These are phyloP conservation scores for Paratrypauchen microcephalus DNA, from an alignment of 2,797 vertebrate genomes.

Conservation along the genomic window DNA sequence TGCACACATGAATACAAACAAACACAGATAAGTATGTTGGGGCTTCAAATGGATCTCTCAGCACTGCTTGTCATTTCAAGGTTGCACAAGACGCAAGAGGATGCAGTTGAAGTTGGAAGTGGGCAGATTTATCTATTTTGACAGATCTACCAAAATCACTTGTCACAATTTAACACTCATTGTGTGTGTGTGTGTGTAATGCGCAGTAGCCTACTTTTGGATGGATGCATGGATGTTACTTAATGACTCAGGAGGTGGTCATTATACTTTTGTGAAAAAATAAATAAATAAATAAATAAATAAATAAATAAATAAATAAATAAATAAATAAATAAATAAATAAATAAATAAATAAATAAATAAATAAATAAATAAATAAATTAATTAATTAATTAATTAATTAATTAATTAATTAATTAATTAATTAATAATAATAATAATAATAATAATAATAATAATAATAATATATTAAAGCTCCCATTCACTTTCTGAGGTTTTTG, in stretches of 20 bases:
- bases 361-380: too few relatives aligned
- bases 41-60: background rate
- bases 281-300: too few relatives aligned
- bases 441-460: too few relatives aligned
- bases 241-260: background rate
- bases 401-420: too few relatives aligned
- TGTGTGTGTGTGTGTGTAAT: background rate
- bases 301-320: too few relatives aligned
- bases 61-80: conserved; percentile 37
- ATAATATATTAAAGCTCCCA: too few relatives aligned
- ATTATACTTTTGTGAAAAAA: too few relatives aligned
- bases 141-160: background rate
- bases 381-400: too few relatives aligned
- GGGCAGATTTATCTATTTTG: background rate
- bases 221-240: background rate
- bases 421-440: too few relatives aligned
- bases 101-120: background rate
- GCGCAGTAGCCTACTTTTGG: background rate
- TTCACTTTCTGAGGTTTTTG: too few relatives aligned
- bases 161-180: background rate
- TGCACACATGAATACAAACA: background rate
- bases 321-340: too few relatives aligned
- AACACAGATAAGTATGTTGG: background rate
- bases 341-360: too few relatives aligned
- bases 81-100: background rate